phyloP scores from a whole-genome alignment of 2,797 vertebrate genomes.

The Heteromormyrus szaboi region DNA sequence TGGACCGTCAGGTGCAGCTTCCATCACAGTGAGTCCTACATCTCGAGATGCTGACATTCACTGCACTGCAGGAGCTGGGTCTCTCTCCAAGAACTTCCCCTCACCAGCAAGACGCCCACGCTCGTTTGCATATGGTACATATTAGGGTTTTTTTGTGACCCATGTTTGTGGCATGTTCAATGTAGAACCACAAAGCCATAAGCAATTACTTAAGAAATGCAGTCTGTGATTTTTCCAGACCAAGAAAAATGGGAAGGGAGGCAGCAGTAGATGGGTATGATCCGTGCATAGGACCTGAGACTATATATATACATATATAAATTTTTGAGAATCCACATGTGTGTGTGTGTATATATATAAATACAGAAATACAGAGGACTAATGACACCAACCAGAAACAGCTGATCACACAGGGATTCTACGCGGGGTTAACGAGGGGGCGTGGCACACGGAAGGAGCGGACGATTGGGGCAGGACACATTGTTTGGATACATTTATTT shows the following conservation, averaged over 20 bases:
- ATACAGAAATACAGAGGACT: too few species aligned
- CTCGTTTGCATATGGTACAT: neutral
- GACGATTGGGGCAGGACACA: too few species aligned
- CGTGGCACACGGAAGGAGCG: too few species aligned
- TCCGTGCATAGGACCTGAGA: neutral
- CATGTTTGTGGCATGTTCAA: neutral
- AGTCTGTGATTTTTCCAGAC: neutral
- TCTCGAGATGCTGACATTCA: conserved; percentile 5
- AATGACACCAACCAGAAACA: too few species aligned
- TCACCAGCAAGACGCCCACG: neutral
- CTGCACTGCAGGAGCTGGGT: neutral
- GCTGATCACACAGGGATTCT: too few species aligned
- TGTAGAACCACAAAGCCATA: neutral
- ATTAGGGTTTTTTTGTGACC: neutral
- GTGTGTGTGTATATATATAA: neutral
- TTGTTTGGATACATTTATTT: too few species aligned
- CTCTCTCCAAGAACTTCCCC: neutral
- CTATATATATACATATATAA: neutral
- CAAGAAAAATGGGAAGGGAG: neutral
- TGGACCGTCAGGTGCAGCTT: conserved; percentile 38
- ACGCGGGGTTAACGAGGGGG: too few species aligned
- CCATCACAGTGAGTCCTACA: conserved; percentile 19
- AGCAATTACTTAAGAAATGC: neutral
- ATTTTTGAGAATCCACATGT: neutral
- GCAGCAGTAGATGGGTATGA: neutral